Conservation (phyloP, 2,113 vertebrate species). For the Passer montanus region DNA sequence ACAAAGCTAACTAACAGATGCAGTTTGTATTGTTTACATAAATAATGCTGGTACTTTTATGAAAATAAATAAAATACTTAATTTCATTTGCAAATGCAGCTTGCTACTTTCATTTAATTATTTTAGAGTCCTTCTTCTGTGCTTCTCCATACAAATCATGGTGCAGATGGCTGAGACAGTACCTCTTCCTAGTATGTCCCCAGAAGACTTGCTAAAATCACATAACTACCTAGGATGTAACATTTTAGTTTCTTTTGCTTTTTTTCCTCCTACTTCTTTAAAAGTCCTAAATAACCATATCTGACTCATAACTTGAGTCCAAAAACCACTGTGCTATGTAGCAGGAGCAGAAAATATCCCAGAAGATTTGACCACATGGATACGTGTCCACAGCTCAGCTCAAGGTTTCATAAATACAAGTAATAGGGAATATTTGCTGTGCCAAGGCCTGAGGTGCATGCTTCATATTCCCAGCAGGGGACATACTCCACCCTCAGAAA, state of each 20-base stretch:
- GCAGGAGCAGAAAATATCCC: not conserved
- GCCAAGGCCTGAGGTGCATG: not conserved
- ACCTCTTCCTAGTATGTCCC: not conserved
- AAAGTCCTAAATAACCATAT: not conserved
- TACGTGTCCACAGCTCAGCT: not conserved
- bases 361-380: not conserved
- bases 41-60: conserved; percentile 42
- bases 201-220: not conserved
- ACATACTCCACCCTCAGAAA: conserved; percentile 61
- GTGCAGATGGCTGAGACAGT: not conserved
- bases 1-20: conserved; percentile 51
- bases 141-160: not conserved
- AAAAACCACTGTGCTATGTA: not conserved
- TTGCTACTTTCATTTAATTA: conserved; percentile 25
- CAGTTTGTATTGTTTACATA: conserved; percentile 57
- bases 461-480: conserved; percentile 43
- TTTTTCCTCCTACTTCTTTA: not conserved
- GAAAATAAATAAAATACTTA: conserved; percentile 49
- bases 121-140: not conserved
- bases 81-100: not conserved
- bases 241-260: not conserved
- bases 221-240: not conserved
- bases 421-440: not conserved
- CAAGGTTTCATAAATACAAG: not conserved
- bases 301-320: not conserved